These are phyloP conservation scores for Hyles euphorbiae DNA, from an alignment of 1,140 invertebrate species.

Conservation along the genomic window DNA sequence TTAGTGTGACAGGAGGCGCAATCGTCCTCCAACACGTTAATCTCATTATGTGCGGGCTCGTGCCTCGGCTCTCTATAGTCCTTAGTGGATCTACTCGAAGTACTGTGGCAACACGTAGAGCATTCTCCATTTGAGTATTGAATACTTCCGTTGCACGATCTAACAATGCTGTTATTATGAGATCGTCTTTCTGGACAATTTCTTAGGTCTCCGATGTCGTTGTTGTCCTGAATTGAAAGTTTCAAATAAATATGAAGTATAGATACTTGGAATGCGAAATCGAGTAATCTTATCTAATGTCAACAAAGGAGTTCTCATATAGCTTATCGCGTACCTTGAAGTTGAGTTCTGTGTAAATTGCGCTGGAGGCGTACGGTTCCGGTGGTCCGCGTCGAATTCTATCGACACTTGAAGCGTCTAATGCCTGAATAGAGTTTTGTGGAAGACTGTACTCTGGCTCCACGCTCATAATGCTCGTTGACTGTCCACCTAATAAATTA, in stretches of 20 bases:
- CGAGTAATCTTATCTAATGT: conserved; percentile 45
- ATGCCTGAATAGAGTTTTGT: conserved; percentile 64
- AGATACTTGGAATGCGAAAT: conserved; percentile 44
- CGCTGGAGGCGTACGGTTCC: conserved; percentile 67
- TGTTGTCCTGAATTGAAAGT: conserved; percentile 54
- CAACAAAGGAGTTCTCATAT: conserved; percentile 50
- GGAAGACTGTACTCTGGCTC: conserved; percentile 67
- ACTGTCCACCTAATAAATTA: conserved; percentile 52
- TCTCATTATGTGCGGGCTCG: conserved; percentile 54
- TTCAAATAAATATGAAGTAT: conserved; percentile 30
- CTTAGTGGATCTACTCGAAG: conserved; percentile 66
- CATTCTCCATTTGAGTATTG: conserved; percentile 70
- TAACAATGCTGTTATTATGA: conserved; percentile 69
- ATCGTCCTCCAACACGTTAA: conserved; percentile 61
- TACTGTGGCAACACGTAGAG: conserved; percentile 67
- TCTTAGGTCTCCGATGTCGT: conserved; percentile 56
- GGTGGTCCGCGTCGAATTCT: conserved; percentile 58
- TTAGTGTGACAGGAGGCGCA: conserved; percentile 61
- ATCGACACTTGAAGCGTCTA: conserved; percentile 64
- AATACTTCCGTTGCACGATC: conserved; percentile 65
- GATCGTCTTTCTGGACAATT: conserved; percentile 64
- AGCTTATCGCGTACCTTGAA: conserved; percentile 63
- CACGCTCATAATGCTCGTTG: conserved; percentile 60
- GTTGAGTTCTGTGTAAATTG: conserved; percentile 72
- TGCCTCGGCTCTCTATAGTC: conserved; percentile 64